A percentile compares a stretch with the other conserved stretches of the same genome.
phyloP scores from a whole-genome alignment of 1,140 invertebrate species.

The Drosophila ercepeae region DNA sequence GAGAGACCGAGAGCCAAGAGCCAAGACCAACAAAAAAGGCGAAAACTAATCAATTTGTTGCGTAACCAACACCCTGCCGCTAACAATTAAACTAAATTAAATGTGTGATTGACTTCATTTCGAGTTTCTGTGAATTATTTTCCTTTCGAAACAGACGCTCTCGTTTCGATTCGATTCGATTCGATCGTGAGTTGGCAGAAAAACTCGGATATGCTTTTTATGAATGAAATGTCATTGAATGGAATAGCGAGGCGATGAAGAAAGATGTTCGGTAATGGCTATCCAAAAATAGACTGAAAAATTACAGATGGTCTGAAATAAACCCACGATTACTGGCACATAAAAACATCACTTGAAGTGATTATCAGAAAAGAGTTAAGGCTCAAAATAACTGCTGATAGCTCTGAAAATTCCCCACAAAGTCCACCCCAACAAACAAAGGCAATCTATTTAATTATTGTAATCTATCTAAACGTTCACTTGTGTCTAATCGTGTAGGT shows the following conservation, averaged over 20 bases:
- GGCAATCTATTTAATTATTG: constrained; percentile 6
- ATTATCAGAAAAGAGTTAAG: neutral
- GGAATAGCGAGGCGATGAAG: neutral
- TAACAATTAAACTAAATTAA: constrained; percentile 49
- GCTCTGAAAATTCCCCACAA: neutral
- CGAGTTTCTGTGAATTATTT: constrained; percentile 25
- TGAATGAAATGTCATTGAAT: constrained; percentile 46
- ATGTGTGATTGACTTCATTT: constrained; percentile 39
- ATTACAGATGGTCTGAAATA: neutral
- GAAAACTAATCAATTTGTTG: constrained; percentile 48
- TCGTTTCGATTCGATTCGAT: constrained; percentile 23
- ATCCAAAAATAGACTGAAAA: neutral
- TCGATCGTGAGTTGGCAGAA: constrained; percentile 31
- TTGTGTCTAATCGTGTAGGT: neutral
- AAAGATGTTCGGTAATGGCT: neutral
- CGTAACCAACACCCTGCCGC: constrained; percentile 39
- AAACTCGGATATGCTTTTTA: constrained; percentile 34
- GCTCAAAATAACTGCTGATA: neutral
- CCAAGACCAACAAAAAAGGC: constrained; percentile 24
- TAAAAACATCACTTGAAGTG: too few species aligned
- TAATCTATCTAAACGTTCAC: neutral
- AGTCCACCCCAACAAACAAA: neutral
- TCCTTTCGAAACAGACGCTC: constrained; percentile 17
- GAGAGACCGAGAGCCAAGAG: too few species aligned
- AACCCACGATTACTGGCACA: neutral